Evolutionary conservation across 1,140 invertebrate genomes (phyloP).

Genomic region (Diprion similis): DNA sequence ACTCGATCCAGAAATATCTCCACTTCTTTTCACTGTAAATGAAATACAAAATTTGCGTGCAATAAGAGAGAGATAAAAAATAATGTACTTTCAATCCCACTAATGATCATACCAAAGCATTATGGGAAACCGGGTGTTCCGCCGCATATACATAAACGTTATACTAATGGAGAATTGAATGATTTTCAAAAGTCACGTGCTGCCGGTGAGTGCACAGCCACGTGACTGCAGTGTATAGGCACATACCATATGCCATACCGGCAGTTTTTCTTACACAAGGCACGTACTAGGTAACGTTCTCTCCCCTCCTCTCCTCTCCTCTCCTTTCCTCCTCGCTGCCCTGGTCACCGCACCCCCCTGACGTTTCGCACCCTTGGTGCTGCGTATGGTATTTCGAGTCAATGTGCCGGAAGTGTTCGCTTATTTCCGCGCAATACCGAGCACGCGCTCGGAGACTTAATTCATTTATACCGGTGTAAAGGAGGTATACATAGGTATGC

Average conservation of each 20-base stretch:
- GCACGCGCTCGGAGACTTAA: not conserved
- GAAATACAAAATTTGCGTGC: no score
- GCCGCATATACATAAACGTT: not conserved
- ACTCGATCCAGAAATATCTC: no score
- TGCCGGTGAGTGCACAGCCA: not conserved
- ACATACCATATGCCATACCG: not conserved
- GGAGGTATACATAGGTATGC: no score
- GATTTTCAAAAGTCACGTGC: not conserved
- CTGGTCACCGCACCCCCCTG: not conserved
- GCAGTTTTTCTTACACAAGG: not conserved
- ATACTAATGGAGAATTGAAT: not conserved
- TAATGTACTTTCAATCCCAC: no score
- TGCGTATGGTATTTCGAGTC: conserved; percentile 2
- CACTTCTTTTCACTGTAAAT: no score
- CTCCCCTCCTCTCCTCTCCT: not conserved
- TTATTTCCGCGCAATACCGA: not conserved
- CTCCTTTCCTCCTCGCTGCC: not conserved
- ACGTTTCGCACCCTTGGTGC: not conserved
- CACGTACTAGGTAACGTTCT: not conserved
- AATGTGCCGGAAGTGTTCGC: not conserved
- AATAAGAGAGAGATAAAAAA: no score
- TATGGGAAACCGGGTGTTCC: no score
- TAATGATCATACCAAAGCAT: no score
- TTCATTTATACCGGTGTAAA: no score
- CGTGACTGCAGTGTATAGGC: not conserved